Evolutionary conservation across 2,888 invertebrate species (phyloP).

Genomic region (Chrysolina haemoptera): DNA sequence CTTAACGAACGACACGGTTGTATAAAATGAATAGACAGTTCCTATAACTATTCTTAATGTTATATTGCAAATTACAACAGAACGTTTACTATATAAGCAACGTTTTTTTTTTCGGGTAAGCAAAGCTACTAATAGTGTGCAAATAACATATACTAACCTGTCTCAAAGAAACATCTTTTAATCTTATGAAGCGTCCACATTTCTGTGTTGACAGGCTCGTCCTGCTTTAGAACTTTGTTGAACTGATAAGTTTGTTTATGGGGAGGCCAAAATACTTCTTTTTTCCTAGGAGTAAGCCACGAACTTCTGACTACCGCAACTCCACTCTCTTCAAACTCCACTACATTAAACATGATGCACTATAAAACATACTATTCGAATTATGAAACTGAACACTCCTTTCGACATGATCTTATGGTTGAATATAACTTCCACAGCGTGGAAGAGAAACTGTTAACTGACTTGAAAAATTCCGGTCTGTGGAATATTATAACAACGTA

Average conservation of each 20-base stretch:
- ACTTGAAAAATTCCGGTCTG: no score
- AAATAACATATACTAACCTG: slow-evolving; percentile 25
- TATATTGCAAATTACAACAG: background rate
- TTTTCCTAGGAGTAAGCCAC: slow-evolving; percentile 31
- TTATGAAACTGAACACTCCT: no score
- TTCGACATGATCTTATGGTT: no score
- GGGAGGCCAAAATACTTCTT: slow-evolving; percentile 34
- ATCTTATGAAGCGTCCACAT: slow-evolving; percentile 28
- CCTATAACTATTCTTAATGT: background rate
- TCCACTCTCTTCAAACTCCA: slow-evolving; percentile 21
- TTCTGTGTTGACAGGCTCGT: slow-evolving; percentile 25
- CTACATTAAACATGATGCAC: slow-evolving; percentile 21
- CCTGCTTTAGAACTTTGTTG: slow-evolving; percentile 23
- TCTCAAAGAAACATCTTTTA: slow-evolving; percentile 30
- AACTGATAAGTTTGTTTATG: slow-evolving; percentile 29
- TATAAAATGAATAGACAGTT: no score
- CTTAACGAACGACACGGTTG: no score
- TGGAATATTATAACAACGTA: no score
- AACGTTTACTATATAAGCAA: background rate
- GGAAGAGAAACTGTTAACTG: no score
- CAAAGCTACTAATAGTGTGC: background rate
- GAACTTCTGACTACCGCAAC: slow-evolving; percentile 14
- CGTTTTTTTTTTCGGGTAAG: background rate
- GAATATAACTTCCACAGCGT: no score
- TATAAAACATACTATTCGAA: no score